A percentile compares a stretch with the other conserved stretches of the same genome.
These are phyloP conservation scores for Ecliptopera silaceata DNA, from an alignment of 2,888 invertebrate genomes.

Conservation along the genomic window DNA sequence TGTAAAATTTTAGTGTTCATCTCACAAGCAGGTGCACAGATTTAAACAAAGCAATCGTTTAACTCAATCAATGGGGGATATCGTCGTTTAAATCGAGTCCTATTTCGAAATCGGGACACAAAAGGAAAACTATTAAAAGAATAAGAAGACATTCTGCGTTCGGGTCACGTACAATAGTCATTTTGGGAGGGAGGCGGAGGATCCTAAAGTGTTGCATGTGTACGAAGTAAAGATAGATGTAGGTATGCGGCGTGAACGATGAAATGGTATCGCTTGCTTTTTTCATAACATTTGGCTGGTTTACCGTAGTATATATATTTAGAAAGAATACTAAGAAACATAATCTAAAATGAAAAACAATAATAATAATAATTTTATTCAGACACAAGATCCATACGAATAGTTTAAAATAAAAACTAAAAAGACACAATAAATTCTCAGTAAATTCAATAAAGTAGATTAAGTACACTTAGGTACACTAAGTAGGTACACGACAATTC, in stretches of 20 bases:
- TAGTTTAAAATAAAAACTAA: too few relatives aligned
- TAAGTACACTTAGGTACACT: too few relatives aligned
- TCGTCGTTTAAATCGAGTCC: conserved; percentile 38
- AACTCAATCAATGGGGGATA: conserved; percentile 36
- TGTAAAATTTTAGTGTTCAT: neutral
- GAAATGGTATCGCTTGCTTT: neutral
- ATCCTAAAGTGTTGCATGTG: conserved; percentile 28
- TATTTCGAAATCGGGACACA: conserved; percentile 50
- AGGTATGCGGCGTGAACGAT: conserved; percentile 4
- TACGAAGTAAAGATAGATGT: neutral
- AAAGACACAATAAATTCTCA: too few relatives aligned
- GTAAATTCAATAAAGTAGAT: too few relatives aligned
- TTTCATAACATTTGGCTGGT: neutral
- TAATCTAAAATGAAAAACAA: too few relatives aligned
- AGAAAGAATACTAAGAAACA: too few relatives aligned
- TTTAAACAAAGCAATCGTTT: conserved; percentile 26
- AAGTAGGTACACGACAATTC: too few relatives aligned
- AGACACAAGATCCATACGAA: too few relatives aligned
- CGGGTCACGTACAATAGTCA: conserved; percentile 68
- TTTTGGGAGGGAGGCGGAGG: conserved; percentile 59
- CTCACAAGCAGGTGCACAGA: conserved; percentile 17
- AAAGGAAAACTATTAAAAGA: conserved; percentile 64
- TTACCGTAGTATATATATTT: too few relatives aligned
- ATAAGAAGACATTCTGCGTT: conserved; percentile 55
- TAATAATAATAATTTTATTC: too few relatives aligned